Evolutionary conservation across 2,797 vertebrate species (phyloP).

Genomic region (Lepus townsendii): DNA sequence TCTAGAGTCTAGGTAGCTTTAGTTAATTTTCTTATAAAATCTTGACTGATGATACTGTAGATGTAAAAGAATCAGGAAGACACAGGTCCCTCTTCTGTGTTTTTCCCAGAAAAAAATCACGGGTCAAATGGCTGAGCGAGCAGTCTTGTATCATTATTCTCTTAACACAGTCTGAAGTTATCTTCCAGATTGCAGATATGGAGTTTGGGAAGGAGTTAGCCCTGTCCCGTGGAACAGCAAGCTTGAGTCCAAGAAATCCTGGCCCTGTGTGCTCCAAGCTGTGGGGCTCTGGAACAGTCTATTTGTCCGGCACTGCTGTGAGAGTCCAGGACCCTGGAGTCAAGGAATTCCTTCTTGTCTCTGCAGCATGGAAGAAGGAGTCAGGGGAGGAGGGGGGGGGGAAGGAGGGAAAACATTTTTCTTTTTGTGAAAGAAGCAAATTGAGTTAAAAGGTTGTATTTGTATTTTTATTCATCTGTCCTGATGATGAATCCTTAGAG

Average conservation of each 20-base stretch:
- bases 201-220: constrained; percentile 52
- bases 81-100: constrained; percentile 13
- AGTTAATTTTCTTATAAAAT: constrained; percentile 67
- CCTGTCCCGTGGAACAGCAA: not conserved
- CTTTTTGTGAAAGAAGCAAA: constrained; percentile 9
- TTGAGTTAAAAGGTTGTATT: constrained; percentile 6
- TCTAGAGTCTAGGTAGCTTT: constrained; percentile 39
- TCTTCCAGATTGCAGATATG: constrained; percentile 60
- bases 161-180: constrained; percentile 55
- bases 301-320: constrained; percentile 47
- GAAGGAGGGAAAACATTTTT: not conserved
- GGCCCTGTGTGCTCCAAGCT: not conserved
- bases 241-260: constrained; percentile 59
- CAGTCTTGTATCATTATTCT: constrained; percentile 52
- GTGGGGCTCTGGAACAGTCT: not conserved
- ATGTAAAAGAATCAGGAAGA: constrained; percentile 59
- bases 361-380: not conserved
- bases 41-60: constrained; percentile 61
- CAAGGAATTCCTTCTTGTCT: not conserved
- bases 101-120: constrained; percentile 54
- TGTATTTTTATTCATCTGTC: not conserved
- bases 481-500: not conserved
- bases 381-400: not conserved
- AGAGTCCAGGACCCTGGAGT: constrained; percentile 43
- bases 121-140: constrained; percentile 7